Conservation (phyloP, 2,113 vertebrate species). For the Elachura formosa region DNA sequence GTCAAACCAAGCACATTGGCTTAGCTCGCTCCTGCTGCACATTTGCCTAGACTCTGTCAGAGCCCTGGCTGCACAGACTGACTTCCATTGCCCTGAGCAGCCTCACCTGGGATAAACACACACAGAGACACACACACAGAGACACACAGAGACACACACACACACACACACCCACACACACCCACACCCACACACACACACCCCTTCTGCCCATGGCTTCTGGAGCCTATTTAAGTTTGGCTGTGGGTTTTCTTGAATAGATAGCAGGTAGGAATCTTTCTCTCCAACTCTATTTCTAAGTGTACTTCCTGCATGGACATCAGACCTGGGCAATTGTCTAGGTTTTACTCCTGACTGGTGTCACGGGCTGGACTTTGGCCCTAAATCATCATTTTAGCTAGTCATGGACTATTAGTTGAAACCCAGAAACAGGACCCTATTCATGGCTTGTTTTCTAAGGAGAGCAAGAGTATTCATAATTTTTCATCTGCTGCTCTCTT, state of each 20-base stretch:
- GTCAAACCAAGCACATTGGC: neutral
- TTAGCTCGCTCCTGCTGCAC: rapidly evolving
- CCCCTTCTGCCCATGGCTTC: neutral
- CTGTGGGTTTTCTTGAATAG: neutral
- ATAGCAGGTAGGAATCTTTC: neutral
- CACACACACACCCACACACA: neutral
- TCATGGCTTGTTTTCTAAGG: neutral
- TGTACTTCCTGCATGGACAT: neutral
- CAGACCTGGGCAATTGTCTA: neutral
- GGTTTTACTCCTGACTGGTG: neutral
- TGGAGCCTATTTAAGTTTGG: neutral
- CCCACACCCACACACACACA: neutral
- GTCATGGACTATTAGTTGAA: neutral
- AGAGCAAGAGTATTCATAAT: neutral
- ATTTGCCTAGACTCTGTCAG: neutral
- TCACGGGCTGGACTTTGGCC: neutral
- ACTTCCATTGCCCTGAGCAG: neutral
- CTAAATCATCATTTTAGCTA: neutral
- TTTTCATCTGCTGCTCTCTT: neutral
- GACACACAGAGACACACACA: no score
- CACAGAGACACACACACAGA: neutral
- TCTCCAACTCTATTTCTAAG: neutral
- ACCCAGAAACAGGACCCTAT: neutral
- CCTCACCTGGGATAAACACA: neutral
- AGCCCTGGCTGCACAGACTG: neutral